Evolutionary conservation across 1,140 invertebrate species (phyloP).

Genomic region (Thalassaphorura encarpata): DNA sequence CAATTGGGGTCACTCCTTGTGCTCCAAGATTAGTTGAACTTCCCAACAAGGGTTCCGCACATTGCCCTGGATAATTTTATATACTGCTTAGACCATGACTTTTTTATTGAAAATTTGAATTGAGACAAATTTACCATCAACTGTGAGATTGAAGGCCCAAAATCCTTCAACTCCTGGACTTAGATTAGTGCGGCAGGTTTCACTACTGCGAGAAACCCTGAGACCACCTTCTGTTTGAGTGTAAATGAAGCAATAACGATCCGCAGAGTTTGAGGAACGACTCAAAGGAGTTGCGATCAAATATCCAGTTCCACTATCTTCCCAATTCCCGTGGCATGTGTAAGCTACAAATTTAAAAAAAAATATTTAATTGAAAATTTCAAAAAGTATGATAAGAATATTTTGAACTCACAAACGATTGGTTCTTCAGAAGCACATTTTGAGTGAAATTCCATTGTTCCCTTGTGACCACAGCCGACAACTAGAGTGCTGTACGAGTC

Average conservation of each 20-base stretch:
- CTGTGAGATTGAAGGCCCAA: constrained; percentile 47
- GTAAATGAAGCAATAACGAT: constrained; percentile 52
- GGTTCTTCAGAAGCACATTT: constrained; percentile 34
- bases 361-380: constrained; percentile 10
- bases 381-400: neutral
- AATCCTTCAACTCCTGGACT: constrained; percentile 38
- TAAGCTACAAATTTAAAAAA: constrained; percentile 45
- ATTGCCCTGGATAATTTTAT: too few relatives aligned
- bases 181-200: constrained; percentile 45
- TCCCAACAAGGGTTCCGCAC: too few relatives aligned
- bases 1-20: too few relatives aligned
- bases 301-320: constrained; percentile 53
- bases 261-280: constrained; percentile 33
- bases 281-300: constrained; percentile 45
- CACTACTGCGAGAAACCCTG: constrained; percentile 44
- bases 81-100: too few relatives aligned
- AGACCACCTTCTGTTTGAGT: constrained; percentile 40
- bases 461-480: constrained; percentile 34
- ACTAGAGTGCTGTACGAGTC: constrained; percentile 26
- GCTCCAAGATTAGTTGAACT: too few relatives aligned
- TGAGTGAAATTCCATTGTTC: constrained; percentile 36
- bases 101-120: too few relatives aligned
- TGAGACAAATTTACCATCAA: constrained; percentile 42
- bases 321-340: constrained; percentile 55
- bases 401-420: constrained; percentile 31